Conservation (phyloP, 2,797 vertebrate genomes). For the Gallinago solitaria region DNA sequence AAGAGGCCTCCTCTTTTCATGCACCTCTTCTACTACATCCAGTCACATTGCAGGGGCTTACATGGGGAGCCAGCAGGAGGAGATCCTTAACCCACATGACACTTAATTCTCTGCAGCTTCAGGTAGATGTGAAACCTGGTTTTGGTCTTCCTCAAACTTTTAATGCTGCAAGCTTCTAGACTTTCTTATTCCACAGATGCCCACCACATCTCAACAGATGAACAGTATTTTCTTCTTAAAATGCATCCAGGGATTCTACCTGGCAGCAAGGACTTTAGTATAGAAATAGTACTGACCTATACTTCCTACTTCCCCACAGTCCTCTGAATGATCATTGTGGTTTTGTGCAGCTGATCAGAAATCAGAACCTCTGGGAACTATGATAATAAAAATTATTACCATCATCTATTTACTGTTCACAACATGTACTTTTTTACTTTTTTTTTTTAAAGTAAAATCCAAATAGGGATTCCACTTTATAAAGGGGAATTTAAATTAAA, state of each 20-base stretch:
- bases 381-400: neutral
- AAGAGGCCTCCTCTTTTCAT: neutral
- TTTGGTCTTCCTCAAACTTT: neutral
- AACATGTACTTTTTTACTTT: neutral
- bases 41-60: neutral
- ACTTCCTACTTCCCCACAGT: neutral
- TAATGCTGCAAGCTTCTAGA: neutral
- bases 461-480: neutral
- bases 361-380: neutral
- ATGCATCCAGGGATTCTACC: neutral
- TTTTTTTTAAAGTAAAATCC: no score
- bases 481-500: neutral
- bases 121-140: neutral
- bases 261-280: neutral
- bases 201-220: neutral
- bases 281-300: neutral
- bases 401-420: conserved; percentile 7
- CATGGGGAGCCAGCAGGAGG: neutral
- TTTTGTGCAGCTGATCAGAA: neutral
- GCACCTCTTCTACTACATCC: neutral
- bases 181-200: conserved; percentile 30
- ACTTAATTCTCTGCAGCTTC: neutral
- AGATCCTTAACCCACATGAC: neutral
- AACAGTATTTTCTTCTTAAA: conserved; percentile 9
- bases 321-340: neutral